Base-by-base conservation (phyloP, 1,140 invertebrate genomes). In the Potamilus streckersoni region DNA sequence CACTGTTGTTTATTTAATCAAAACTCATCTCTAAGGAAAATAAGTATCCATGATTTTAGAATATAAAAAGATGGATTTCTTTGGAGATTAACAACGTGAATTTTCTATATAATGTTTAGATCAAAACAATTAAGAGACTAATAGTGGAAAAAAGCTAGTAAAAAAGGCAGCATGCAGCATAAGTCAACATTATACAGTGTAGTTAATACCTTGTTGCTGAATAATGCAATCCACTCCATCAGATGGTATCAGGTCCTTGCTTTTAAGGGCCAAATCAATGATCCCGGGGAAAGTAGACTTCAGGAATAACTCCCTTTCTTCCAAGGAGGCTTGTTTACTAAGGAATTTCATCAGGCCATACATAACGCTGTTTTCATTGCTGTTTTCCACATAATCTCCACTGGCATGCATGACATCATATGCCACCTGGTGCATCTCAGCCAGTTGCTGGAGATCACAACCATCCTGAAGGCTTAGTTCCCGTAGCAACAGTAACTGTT, bases 291-390 rank as follows among this genome's bases (percentile, higher is more conserved):
- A 69, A 2, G 66, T 74, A 0, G 60, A 27, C 23, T 56, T 27
- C 3, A 74, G 19, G 59, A 74, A 74, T 55, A 49, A 19, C 17
- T 14, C 17, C 67, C 15, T 56, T 27, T 74, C 73, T 55, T 63
- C 66, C 13, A 15, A 58, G n/a, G 57, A 20, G n/a, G 65, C 66
- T 62, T 67, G 66, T 15, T 60, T 58, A 1, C 38, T 16, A 38
- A 74, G 69, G 38, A 56, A 74, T 68, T 74, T 74, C 2, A 67
- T 38, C 17, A 74, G 60, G 55, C 73, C 73, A 74, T 20, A 56
- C 31, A 67, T 69, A 12, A 74, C 19, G 16, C 58, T 62, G 2
- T 74, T 56, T 61, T 49, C 58, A 66, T 67, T 69, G 57, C 60
- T 68, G 6, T 19, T 69, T 17, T 74, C 66, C 56, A 69, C 66